Base-by-base conservation (phyloP, 2,113 vertebrate genomes). In the Meleagris gallopavo region DNA sequence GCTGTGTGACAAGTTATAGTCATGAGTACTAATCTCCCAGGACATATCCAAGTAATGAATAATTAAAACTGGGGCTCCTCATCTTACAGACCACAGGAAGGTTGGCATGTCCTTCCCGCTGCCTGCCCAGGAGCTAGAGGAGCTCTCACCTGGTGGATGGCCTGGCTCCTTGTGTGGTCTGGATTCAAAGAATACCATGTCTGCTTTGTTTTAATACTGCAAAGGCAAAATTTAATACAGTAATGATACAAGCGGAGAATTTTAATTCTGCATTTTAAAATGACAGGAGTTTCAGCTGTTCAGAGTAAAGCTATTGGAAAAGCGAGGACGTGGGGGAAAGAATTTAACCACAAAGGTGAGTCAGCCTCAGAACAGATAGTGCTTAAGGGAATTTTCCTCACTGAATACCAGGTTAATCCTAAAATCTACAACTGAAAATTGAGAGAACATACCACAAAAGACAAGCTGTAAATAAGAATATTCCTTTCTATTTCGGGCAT, bases 31-130 rank as follows among this genome's bases (percentile, higher is more conserved):
- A 48, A 92, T 81, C 90, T 98, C 96, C 83, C 74, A 97, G 95
- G 96, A 88, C 77, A 48, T 55, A 91, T 70, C 88, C 69, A 92
- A 95, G 92, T 83, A 93, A 97, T 97, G 95, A 97, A 97, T 98
- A 97, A 98, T 97, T 97, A 98, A 97, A 98, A 86, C 77, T 90
- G 89, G 82, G 77, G 95, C 96, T 97, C 96, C 97, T 96, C 97
- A 96, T 91, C 95, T 96, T 95, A 88, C 85, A 92, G 90, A 89
- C 71, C 40, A 38, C 84, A 66, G 86, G 88, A 95, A 97, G 92
- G 96, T 92, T 94, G 83, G 16, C 27, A 64, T 81, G 96, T 97
- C 98, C 97, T 97, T 97, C 93, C 75, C 66, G 84, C 93, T 96
- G 91, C 96, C 89, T 90, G 50, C 93, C 95, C 52, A 91, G 91